phyloP scores from a whole-genome alignment of 92 coral and sea anemone species.

The Siderastrea siderea region DNA sequence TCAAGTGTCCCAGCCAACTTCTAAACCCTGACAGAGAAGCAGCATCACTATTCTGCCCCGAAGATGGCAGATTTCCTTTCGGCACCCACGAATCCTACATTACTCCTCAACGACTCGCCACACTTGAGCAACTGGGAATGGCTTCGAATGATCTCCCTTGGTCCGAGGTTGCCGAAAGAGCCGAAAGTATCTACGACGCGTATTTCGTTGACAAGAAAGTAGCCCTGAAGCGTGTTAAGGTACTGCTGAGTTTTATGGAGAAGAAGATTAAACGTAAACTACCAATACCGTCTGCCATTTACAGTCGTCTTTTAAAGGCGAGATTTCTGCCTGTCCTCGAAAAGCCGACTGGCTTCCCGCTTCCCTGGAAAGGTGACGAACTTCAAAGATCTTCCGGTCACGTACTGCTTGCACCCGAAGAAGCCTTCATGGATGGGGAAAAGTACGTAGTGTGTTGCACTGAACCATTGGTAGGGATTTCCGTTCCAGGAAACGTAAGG shows the following conservation, averaged over 20 bases:
- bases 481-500: slow-evolving; percentile 27
- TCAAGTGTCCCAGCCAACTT: slow-evolving; percentile 74
- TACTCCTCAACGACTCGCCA: slow-evolving; percentile 31
- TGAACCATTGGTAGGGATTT: slow-evolving; percentile 58
- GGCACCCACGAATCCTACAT: slow-evolving; percentile 42
- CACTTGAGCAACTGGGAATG: slow-evolving; percentile 78
- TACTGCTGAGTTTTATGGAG: slow-evolving; percentile 43
- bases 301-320: slow-evolving; percentile 5
- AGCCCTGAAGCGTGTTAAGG: slow-evolving; percentile 48
- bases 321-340: slow-evolving; percentile 72
- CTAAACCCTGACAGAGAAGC: slow-evolving; percentile 68
- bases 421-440: slow-evolving; percentile 27
- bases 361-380: slow-evolving; percentile 75
- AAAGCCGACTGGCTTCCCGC: slow-evolving; percentile 62
- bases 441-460: slow-evolving; percentile 71
- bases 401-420: slow-evolving; percentile 55
- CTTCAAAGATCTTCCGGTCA: neutral
- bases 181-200: slow-evolving; percentile 60
- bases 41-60: slow-evolving; percentile 57
- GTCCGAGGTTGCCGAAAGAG: slow-evolving; percentile 79
- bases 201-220: slow-evolving; percentile 7
- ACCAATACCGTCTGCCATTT: neutral
- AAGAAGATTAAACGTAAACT: slow-evolving; percentile 20
- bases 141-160: slow-evolving; percentile 64
- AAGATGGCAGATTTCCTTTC: slow-evolving; percentile 78